Evolutionary conservation across 1,140 invertebrate genomes (phyloP), one percentile per base, ranked within the genome.

Genomic region (Nasonia vitripennis): DNA sequence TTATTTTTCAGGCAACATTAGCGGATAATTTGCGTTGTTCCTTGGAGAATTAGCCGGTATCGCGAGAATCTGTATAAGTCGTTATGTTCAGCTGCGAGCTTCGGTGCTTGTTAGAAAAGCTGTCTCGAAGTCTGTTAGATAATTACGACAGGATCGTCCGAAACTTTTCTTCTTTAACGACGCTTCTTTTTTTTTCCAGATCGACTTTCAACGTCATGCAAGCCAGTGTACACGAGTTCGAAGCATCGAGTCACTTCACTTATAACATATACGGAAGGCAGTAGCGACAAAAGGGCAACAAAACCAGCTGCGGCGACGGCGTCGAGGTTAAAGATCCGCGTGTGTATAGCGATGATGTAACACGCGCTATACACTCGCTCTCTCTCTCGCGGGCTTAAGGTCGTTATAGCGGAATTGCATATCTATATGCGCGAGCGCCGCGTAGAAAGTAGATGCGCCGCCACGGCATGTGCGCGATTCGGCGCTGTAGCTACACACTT

Each of bases 341-440:
- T n/a, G 20, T 62, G 55, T 62, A 62, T 62, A 62, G 55, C 20
- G 20, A 62, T 62, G 55, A 62, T 62, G 55, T 62, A 62, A 62
- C 41, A 41, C 41, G 2, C n/a, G 78, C 81, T 62, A 62, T 81
- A 81, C 71, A 77, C 27, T 0, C 81, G 37, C 81, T 85, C 37
- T 23, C 71, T 27, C 34, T 41, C 75, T 17, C 75, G 45, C 78
- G 23, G 45, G 27, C 20, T 73, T 77, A 81, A 81, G 79, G 79
- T 85, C 79, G 84, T 81, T 85, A 85, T 81, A 85, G 84, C 84
- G 78, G 79, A 81, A 85, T 85, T 37, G 55, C 34, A 80, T 67
- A 85, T 67, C 27, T 79, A 78, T 70, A 48, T 34, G 74, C 37
- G 41, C 62, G 37, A 41, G 62, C 75, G 37, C 67, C 11, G 34